These are phyloP conservation scores for Aplysina aerophoba DNA, from an alignment of 37 sponge, comb jelly and placozoan genomes.

Conservation along the genomic window DNA sequence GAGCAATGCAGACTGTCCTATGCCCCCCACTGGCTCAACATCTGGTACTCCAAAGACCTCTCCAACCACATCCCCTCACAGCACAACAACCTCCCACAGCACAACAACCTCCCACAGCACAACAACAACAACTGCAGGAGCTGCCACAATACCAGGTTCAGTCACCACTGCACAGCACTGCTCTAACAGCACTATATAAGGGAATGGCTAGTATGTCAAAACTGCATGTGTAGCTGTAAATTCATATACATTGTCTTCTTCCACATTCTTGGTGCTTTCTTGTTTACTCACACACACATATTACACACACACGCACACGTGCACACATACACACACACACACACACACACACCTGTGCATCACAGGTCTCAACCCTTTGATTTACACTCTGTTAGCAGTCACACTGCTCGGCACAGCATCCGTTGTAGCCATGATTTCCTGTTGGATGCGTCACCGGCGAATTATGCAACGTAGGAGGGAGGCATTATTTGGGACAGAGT, in stretches of 20 bases:
- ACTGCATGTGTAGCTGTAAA: too few relatives aligned
- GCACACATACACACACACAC: neutral
- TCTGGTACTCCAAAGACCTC: neutral
- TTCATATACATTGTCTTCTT: too few relatives aligned
- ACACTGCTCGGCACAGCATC: slow-evolving; percentile 69
- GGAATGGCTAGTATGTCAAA: neutral
- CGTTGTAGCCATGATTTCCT: slow-evolving; percentile 71
- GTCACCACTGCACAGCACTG: neutral
- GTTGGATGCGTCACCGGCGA: slow-evolving; percentile 74
- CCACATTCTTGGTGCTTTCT: too few relatives aligned
- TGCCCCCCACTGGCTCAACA: neutral
- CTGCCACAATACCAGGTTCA: neutral
- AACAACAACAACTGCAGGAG: neutral
- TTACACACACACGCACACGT: neutral
- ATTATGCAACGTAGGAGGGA: slow-evolving; percentile 37
- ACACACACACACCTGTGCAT: neutral
- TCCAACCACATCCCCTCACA: neutral
- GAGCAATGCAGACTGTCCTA: too few relatives aligned
- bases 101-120: neutral
- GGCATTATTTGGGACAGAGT: slow-evolving; percentile 54
- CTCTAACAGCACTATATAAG: neutral
- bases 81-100: neutral
- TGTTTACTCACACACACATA: neutral
- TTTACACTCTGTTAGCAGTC: slow-evolving; percentile 73
- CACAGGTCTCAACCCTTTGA: slow-evolving; percentile 79